Evolutionary conservation across 2,797 vertebrate species (phyloP), one percentile per base, ranked within the genome.

Genomic region (Typhlichthys subterraneus): DNA sequence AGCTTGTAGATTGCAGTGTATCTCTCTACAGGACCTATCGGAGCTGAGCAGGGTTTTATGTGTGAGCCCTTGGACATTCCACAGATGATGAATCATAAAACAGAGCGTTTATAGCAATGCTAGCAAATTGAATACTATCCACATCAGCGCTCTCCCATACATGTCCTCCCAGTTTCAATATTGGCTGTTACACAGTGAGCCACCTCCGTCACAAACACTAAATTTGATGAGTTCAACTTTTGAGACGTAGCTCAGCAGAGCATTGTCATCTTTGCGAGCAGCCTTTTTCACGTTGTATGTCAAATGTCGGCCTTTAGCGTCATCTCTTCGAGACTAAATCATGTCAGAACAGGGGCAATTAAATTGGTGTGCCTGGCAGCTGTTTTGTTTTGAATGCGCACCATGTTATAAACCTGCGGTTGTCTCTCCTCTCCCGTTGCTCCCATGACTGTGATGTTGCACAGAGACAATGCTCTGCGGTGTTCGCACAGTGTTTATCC

Each of bases 61-160:
- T 82, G 80, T 77, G 78, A 89, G 86, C 81, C 88, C 81, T 85
- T 87, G 85, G 87, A 90, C 84, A 83, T 85, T 58, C 76, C 4
- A 52, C 72, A 57, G 83, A 80, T 79, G 86, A 87, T 74, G 79
- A 86, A 84, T 88, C 88, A 83, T 92, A 91, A 91, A 93, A 89
- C 77, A 72, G 56, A 62, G 62, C 69, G 4, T 89, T 91, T 91
- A 91, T 87, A 73, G 81, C 85, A 79, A 85, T 77, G 83, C 83
- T 79, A 78, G 82, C 65, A 65, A 86, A 83, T 72, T 65, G 70
- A 83, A 85, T 80, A 82, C 78, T 50, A 61, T 85, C 82, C 83
- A 83, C 85, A 86, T 71, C 73, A 84, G 70, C 77, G 72, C 81
- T 70, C 77, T 69, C 70, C 63, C 67, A 75, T 75, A 75, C 80